A percentile compares a stretch with the other conserved stretches of the same genome.
These are phyloP conservation scores for Drosophila bipectinata DNA, from an alignment of 1,140 invertebrate species.

Conservation along the genomic window DNA sequence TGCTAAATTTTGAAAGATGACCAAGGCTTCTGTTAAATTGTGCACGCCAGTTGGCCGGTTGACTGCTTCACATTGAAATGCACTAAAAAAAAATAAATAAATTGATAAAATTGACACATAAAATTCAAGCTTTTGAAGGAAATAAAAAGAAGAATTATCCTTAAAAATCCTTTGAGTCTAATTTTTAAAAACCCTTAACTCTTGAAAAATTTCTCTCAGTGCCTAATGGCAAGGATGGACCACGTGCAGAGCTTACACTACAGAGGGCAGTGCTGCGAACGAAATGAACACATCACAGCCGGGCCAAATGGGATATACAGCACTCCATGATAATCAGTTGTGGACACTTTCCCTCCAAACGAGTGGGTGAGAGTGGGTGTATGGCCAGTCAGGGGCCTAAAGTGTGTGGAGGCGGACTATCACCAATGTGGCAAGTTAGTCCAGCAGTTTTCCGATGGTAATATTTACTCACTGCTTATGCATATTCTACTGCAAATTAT, in stretches of 20 bases:
- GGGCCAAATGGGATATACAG: constrained; percentile 42
- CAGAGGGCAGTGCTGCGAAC: constrained; percentile 10
- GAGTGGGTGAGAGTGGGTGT: constrained; percentile 5
- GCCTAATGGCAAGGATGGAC: constrained; percentile 2
- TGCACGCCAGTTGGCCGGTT: constrained; percentile 45
- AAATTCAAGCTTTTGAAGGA: neutral
- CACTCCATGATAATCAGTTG: constrained; percentile 56
- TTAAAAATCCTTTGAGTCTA: too few relatives aligned
- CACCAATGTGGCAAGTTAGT: constrained; percentile 18
- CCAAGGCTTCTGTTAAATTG: constrained; percentile 69
- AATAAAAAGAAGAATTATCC: too few relatives aligned
- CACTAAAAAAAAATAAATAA: constrained; percentile 12
- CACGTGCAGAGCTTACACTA: neutral
- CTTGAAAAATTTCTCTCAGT: neutral
- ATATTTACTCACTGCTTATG: constrained; percentile 50
- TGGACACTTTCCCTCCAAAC: constrained; percentile 37
- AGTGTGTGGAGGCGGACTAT: too few relatives aligned
- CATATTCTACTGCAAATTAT: constrained; percentile 44
- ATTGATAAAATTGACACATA: neutral
- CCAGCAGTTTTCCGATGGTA: constrained; percentile 26
- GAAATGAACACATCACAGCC: constrained; percentile 52
- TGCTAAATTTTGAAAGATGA: constrained; percentile 76
- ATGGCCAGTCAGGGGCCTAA: neutral
- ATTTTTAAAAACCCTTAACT: too few relatives aligned
- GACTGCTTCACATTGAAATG: constrained; percentile 35